Conservation (phyloP, 2,888 invertebrate species). For the Agrochola litura region DNA sequence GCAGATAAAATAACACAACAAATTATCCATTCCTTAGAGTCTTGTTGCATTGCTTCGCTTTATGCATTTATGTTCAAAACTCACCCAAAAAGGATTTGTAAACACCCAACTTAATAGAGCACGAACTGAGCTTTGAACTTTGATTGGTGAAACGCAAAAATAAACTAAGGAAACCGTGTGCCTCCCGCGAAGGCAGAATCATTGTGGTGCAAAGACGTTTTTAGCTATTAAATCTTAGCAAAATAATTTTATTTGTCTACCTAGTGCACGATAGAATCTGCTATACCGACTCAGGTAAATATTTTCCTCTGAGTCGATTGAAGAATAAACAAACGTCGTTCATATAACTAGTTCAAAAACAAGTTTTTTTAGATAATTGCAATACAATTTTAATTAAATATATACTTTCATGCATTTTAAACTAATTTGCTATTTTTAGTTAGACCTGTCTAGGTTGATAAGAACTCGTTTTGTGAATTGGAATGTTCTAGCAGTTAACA, state of each 20-base stretch:
- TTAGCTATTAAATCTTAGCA: background rate
- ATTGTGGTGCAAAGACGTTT: background rate
- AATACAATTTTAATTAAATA: background rate
- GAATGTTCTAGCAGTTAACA: background rate
- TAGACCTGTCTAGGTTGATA: background rate
- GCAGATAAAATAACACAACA: background rate
- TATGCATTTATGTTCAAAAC: background rate
- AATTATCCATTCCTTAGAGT: background rate
- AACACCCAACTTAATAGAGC: background rate
- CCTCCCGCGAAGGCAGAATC: background rate
- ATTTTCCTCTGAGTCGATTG: background rate
- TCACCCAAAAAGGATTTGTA: background rate
- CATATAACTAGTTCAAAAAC: background rate
- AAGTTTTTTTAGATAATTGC: background rate
- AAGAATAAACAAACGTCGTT: background rate
- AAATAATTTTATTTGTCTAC: background rate
- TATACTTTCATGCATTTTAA: background rate
- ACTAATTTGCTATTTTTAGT: background rate
- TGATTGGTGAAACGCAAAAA: background rate
- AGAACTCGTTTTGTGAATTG: background rate
- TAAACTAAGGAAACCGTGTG: background rate
- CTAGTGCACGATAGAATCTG: too few relatives aligned
- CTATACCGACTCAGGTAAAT: too few relatives aligned
- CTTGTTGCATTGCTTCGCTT: background rate
- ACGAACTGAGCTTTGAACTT: background rate